phyloP scores from a whole-genome alignment of 2,888 invertebrate species.

The Dascillus cervinus region DNA sequence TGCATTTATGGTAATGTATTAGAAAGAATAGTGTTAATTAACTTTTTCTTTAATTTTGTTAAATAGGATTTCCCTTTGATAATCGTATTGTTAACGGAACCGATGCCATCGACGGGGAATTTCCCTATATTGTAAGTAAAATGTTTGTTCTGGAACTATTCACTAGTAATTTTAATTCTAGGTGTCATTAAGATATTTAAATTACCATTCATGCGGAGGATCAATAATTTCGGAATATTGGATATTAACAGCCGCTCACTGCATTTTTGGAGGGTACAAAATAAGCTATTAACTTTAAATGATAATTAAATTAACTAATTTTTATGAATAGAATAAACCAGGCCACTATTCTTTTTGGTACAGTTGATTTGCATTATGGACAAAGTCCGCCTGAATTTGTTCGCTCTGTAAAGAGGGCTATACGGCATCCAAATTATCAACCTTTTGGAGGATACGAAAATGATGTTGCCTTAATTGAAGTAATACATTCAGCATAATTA shows the following conservation, averaged over 20 bases:
- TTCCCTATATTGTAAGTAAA: constrained; percentile 20
- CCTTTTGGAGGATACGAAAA: constrained; percentile 13
- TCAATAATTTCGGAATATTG: constrained; percentile 19
- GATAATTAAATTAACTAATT: too few species aligned
- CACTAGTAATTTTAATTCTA: too few species aligned
- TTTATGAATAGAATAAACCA: too few species aligned
- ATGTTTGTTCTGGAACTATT: constrained; percentile 2
- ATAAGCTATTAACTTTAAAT: constrained; percentile 1
- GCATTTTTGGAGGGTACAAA: constrained; percentile 15
- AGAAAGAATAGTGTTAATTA: too few species aligned
- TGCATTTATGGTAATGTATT: too few species aligned
- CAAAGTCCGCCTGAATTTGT: constrained; percentile 7
- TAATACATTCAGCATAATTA: constrained; percentile 6
- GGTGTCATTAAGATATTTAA: constrained; percentile 20
- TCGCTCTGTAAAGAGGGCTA: constrained; percentile 8
- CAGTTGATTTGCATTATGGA: constrained; percentile 10
- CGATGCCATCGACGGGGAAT: constrained; percentile 18
- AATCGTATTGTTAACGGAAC: constrained; percentile 20
- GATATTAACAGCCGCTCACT: constrained; percentile 22
- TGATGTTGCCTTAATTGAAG: constrained; percentile 18
- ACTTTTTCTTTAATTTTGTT: too few species aligned
- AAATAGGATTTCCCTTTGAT: background rate
- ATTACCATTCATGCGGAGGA: constrained; percentile 20
- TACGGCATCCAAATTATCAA: constrained; percentile 14
- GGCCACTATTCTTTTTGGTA: constrained; percentile 15